Conservation (phyloP, 2,113 vertebrate species). For the Chamaea fasciata region DNA sequence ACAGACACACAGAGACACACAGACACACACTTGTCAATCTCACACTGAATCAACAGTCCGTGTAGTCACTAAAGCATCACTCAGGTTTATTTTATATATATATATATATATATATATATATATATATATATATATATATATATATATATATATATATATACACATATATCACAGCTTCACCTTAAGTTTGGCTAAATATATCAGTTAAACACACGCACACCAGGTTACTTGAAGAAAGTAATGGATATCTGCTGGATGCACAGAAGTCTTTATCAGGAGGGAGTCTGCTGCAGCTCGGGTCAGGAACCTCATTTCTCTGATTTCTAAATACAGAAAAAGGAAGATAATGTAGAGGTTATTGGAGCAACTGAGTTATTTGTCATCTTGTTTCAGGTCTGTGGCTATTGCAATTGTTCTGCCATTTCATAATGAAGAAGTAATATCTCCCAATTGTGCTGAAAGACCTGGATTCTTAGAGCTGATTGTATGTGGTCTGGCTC, state of each 20-base stretch:
- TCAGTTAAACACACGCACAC: background rate
- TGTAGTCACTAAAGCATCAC: background rate
- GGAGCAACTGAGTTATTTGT: background rate
- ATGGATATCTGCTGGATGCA: background rate
- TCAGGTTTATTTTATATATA: background rate
- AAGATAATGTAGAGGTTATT: background rate
- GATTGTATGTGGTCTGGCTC: background rate
- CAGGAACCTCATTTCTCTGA: slow-evolving; percentile 23
- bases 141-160: background rate
- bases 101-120: background rate
- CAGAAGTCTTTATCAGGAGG: background rate
- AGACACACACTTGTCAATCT: background rate
- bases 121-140: background rate
- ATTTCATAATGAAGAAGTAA: background rate
- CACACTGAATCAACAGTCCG: background rate
- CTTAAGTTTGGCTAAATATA: background rate
- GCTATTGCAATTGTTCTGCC: background rate
- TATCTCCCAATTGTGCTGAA: background rate
- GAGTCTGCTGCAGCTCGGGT: background rate
- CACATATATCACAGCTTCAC: background rate
- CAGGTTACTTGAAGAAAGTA: background rate
- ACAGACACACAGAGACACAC: background rate
- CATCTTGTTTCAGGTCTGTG: background rate
- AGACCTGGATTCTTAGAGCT: background rate
- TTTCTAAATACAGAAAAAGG: background rate